phyloP scores from a whole-genome alignment of 2,113 vertebrate species.

The Bos indicus region DNA sequence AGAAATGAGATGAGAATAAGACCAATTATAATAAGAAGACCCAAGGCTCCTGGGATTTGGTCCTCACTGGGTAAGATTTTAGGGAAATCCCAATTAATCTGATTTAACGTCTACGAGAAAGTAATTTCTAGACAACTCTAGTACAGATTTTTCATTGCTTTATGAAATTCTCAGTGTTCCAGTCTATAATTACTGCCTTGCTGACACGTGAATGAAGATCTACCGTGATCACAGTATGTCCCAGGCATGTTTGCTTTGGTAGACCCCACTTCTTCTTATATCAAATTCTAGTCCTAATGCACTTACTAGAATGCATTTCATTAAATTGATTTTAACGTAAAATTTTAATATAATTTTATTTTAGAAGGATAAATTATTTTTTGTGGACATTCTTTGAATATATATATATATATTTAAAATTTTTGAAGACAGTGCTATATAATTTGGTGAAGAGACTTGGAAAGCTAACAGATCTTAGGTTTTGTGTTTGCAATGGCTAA shows the following conservation, averaged over 20 bases:
- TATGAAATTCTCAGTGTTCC: background rate
- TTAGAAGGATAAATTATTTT: conserved; percentile 1
- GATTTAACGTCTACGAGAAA: background rate
- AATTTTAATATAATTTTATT: conserved; percentile 29
- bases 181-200: background rate
- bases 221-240: background rate
- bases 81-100: conserved; percentile 44
- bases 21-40: conserved; percentile 16
- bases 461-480: background rate
- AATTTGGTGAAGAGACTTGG: background rate
- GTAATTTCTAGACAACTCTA: background rate
- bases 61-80: conserved; percentile 28
- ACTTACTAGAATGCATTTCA: background rate
- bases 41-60: background rate
- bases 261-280: background rate
- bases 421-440: background rate
- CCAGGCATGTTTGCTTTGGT: background rate
- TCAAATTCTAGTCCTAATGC: background rate
- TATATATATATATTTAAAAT: background rate
- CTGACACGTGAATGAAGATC: background rate
- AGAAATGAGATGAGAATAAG: conserved; percentile 38
- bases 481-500: background rate
- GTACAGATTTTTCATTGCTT: background rate
- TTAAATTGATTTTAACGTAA: background rate
- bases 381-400: background rate